phyloP scores from a whole-genome alignment of 2,113 vertebrate genomes.

The Cavia porcellus region DNA sequence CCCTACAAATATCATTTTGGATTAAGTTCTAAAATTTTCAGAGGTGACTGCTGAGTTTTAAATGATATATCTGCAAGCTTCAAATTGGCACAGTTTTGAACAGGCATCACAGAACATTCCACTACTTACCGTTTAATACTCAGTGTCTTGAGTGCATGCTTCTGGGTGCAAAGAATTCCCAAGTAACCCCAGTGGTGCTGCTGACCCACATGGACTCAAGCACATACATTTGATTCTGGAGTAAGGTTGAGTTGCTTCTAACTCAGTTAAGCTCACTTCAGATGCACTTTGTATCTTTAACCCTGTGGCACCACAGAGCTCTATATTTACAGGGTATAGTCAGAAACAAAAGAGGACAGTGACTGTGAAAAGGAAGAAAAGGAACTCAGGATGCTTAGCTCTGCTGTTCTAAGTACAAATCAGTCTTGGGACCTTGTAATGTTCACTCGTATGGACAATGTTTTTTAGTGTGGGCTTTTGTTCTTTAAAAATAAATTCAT shows the following conservation, averaged over 20 bases:
- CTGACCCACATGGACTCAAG: not conserved
- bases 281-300: not conserved
- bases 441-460: not conserved
- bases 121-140: not conserved
- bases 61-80: slow-evolving; percentile 1
- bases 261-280: not conserved
- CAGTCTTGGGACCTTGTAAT: not conserved
- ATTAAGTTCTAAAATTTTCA: slow-evolving; percentile 33
- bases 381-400: not conserved
- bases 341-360: not conserved
- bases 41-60: not conserved
- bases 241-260: not conserved
- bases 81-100: not conserved
- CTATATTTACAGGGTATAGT: not conserved
- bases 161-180: not conserved
- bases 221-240: not conserved
- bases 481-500: slow-evolving; percentile 31
- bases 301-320: not conserved
- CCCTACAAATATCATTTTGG: not conserved
- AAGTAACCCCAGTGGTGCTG: not conserved
- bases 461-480: not conserved
- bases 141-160: not conserved
- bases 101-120: not conserved
- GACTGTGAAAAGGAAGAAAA: not conserved
- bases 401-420: not conserved